phyloP scores from a whole-genome alignment of 92 coral and sea anemone species.

The Parazoanthus darwini region DNA sequence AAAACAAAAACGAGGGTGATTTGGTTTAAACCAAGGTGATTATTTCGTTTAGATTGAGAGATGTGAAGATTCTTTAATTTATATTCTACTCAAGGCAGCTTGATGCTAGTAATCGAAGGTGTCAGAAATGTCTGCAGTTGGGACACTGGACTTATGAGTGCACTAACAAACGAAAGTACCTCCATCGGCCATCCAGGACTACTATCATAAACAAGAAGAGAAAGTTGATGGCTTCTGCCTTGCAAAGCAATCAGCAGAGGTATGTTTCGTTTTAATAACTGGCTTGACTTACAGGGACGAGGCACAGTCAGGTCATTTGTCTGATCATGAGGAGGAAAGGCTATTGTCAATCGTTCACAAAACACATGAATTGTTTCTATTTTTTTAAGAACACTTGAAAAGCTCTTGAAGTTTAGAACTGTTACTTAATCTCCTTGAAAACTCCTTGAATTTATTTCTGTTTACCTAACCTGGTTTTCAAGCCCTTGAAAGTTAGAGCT shows the following conservation, averaged over 20 bases:
- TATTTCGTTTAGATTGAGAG: too few species aligned
- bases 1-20: too few species aligned
- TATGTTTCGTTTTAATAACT: neutral
- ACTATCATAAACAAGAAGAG: slow-evolving; percentile 88
- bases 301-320: neutral
- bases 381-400: too few species aligned
- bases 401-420: too few species aligned
- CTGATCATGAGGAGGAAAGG: neutral
- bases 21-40: too few species aligned
- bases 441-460: too few species aligned
- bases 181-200: slow-evolving; percentile 96
- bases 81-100: slow-evolving; percentile 50
- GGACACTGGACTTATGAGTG: slow-evolving; percentile 99
- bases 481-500: too few species aligned
- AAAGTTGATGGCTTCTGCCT: slow-evolving; percentile 55
- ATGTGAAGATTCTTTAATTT: neutral
- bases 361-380: too few species aligned
- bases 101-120: slow-evolving; percentile 88
- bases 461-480: too few species aligned
- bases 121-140: slow-evolving; percentile 93
- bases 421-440: too few species aligned
- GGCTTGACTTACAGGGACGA: neutral
- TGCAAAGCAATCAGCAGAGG: slow-evolving; percentile 36
- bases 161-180: slow-evolving; percentile 88
- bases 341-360: too few species aligned